A percentile compares a stretch with the other conserved stretches of the same genome.
phyloP scores from a whole-genome alignment of 2,797 vertebrate species.

The Parauchenoglanis punctatus region DNA sequence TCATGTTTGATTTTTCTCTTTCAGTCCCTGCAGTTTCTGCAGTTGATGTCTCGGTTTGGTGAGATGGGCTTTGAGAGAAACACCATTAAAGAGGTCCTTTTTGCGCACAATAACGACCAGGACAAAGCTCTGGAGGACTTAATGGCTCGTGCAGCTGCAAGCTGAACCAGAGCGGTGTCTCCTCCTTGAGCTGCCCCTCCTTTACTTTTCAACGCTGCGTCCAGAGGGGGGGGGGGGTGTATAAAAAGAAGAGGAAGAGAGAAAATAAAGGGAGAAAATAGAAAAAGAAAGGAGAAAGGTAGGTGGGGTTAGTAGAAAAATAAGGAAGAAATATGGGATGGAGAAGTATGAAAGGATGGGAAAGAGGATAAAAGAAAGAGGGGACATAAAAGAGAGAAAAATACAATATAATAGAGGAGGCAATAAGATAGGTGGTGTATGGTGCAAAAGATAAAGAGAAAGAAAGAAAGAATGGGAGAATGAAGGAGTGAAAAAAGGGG shows the following conservation, averaged over 20 bases:
- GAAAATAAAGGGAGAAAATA: background rate
- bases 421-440: background rate
- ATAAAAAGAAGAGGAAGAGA: background rate
- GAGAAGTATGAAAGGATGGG: background rate
- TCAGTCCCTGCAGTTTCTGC: slow-evolving; percentile 91
- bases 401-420: background rate
- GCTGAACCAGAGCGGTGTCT: slow-evolving; percentile 77
- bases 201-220: slow-evolving; percentile 51
- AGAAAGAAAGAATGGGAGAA: slow-evolving; percentile 17
- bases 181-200: slow-evolving; percentile 59
- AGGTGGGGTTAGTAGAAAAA: background rate
- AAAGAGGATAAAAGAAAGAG: slow-evolving; percentile 4
- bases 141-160: slow-evolving; percentile 90
- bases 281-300: background rate
- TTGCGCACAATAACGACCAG: slow-evolving; percentile 93
- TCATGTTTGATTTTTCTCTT: slow-evolving; percentile 16
- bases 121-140: slow-evolving; percentile 94
- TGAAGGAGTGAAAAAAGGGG: background rate
- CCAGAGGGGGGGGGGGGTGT: slow-evolving; percentile 20
- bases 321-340: background rate
- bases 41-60: slow-evolving; percentile 95
- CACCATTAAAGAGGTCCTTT: slow-evolving; percentile 93
- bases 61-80: slow-evolving; percentile 98
- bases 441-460: background rate
- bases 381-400: slow-evolving; percentile 12